Conservation (phyloP, 2,113 vertebrate species). For the Cichladusa arquata region DNA sequence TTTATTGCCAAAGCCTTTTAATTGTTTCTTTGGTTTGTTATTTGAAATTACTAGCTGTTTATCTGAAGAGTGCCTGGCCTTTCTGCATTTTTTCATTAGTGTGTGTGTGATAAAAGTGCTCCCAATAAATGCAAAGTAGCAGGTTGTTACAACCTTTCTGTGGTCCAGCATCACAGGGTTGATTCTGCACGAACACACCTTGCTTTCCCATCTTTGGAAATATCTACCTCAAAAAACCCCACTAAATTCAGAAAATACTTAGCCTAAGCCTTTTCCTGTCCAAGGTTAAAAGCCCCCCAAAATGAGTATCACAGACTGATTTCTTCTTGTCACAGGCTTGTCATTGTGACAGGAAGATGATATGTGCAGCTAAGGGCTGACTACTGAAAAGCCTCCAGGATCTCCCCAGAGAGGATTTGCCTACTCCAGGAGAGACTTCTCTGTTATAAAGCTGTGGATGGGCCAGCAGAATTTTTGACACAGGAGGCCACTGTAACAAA, state of each 20-base stretch:
- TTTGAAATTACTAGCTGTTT: not conserved
- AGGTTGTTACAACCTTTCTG: not conserved
- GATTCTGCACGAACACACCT: not conserved
- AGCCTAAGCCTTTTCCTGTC: not conserved
- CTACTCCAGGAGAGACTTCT: not conserved
- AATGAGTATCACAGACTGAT: not conserved
- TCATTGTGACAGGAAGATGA: not conserved
- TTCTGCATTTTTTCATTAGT: not conserved
- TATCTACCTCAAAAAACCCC: not conserved
- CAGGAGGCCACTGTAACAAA: not conserved
- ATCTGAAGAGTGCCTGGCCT: not conserved
- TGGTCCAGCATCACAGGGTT: not conserved
- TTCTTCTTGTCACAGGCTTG: not conserved
- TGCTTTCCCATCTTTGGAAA: not conserved
- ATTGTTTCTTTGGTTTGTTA: conserved; percentile 35
- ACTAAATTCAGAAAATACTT: not conserved
- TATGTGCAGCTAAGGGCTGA: not conserved
- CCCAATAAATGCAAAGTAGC: not conserved
- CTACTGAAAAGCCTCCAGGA: not conserved
- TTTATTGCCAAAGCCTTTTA: conserved; percentile 33
- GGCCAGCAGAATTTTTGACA: not conserved
- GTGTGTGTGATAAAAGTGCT: not conserved
- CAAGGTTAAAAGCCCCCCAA: not conserved
- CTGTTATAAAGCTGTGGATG: not conserved
- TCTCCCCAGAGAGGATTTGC: not conserved